These are phyloP conservation scores for Pristis pectinata DNA, from an alignment of 2,797 vertebrate genomes.

Conservation along the genomic window DNA sequence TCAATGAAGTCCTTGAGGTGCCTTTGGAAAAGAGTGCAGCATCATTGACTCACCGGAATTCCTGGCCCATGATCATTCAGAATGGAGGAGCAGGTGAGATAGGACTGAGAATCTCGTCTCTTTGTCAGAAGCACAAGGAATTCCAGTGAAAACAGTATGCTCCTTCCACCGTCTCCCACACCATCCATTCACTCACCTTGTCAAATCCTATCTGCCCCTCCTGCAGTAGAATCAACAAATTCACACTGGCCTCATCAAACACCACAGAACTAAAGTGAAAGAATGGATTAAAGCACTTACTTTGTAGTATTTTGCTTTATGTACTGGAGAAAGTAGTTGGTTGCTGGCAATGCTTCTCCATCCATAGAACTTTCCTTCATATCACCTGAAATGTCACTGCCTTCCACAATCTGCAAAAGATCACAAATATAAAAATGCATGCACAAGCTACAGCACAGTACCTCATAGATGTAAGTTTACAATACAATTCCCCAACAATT, in stretches of 20 bases:
- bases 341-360: conserved; percentile 68
- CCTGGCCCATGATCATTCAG: no score
- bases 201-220: no score
- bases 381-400: conserved; percentile 63
- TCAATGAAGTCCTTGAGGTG: no score
- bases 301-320: conserved; percentile 72
- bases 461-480: not conserved
- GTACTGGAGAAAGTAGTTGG: conserved; percentile 97
- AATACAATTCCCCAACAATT: not conserved
- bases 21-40: no score
- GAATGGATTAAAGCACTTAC: conserved; percentile 32
- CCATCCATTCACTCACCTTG: no score
- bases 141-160: no score
- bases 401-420: conserved; percentile 62
- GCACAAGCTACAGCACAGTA: conserved; percentile 54
- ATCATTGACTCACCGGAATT: no score
- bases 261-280: not conserved
- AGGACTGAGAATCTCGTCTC: no score
- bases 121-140: no score
- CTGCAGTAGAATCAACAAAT: no score
- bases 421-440: not conserved
- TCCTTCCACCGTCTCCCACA: no score
- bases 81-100: no score
- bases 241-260: not conserved
- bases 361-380: conserved; percentile 59